Conservation (phyloP, 2,888 invertebrate genomes). For the Nemapogon koenigi region DNA sequence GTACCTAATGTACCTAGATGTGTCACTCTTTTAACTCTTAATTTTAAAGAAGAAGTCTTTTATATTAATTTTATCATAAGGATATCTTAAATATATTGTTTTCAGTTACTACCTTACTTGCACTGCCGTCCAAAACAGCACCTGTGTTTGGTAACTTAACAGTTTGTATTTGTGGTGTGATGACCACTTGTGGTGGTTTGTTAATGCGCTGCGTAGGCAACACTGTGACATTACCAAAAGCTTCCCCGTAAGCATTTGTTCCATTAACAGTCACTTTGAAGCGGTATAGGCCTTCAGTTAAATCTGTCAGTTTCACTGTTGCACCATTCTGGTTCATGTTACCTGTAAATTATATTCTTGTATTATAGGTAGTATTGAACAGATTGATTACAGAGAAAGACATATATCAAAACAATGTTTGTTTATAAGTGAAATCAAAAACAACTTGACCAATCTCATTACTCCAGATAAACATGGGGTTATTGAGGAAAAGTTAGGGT, state of each 20-base stretch:
- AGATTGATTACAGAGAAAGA: too few species aligned
- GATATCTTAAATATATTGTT: neutral
- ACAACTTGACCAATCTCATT: too few species aligned
- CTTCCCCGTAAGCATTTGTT: slow-evolving; percentile 77
- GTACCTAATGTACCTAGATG: too few species aligned
- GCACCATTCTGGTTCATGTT: slow-evolving; percentile 86
- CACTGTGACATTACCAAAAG: slow-evolving; percentile 90
- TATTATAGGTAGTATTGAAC: too few species aligned
- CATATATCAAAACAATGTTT: too few species aligned
- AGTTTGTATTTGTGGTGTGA: slow-evolving; percentile 84
- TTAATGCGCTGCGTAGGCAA: slow-evolving; percentile 84
- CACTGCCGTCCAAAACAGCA: slow-evolving; percentile 89
- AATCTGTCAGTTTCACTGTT: slow-evolving; percentile 81
- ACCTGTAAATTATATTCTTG: slow-evolving; percentile 41
- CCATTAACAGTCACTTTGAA: slow-evolving; percentile 87
- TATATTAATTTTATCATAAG: neutral
- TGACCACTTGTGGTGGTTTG: slow-evolving; percentile 82
- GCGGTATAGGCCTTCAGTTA: slow-evolving; percentile 86
- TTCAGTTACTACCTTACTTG: slow-evolving; percentile 52
- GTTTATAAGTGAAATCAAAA: too few species aligned
- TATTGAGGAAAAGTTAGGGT: too few species aligned
- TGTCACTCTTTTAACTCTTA: too few species aligned
- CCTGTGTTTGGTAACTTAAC: slow-evolving; percentile 90
- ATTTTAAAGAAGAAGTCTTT: neutral
- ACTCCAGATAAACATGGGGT: too few species aligned